Base-by-base conservation (phyloP, 2,888 invertebrate species). In the Aspidiotus rigidus region DNA sequence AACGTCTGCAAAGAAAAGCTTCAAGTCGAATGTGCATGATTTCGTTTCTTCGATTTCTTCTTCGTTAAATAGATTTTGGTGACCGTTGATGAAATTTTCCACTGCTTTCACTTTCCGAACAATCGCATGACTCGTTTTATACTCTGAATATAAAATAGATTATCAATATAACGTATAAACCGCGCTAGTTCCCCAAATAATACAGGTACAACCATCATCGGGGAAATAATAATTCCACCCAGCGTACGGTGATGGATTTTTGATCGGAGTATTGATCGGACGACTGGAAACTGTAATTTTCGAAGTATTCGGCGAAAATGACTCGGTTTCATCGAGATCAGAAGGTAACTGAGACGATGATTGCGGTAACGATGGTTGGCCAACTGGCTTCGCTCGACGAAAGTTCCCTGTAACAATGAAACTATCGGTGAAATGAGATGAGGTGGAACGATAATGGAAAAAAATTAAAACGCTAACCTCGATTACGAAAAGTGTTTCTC, bases 211-310 rank as follows among this genome's bases (percentile, higher is more conserved):
- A 84, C 87, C 84, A 81, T 87, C 85, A 69, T 83, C 81, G 53
- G 86, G 83, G 77, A 92, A 89, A 79, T 93, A 93, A 9, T 89
- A 78, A 73, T 85, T 85, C 89, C 92, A 92, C 17, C 86, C 85
- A 73, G 83, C 81, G 77, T 86, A 88, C 7, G 81, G 80, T 5
- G 67, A 60, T 28, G 1, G 28, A 28, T 28, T 28, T 5, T 28
- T 28, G 28, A 28, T 28, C 28, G 28, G 28, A 28, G 28, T 28
- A 28, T 28, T 28, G 28, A 28, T 28, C 28, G 28, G 28, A 28
- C 28, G 28, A 28, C 28, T 28, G 28, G 28, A n/a, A n/a, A 9
- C 9, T 3, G 7, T 9, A 1, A 15, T 41, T 7, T 28, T 11
- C 40, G 9, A 42, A 41, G 40, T 17, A 55, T 40, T 15, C 3